Evolutionary conservation across 2,113 vertebrate genomes (phyloP).

Genomic region (Dendropsophus ebraccatus): DNA sequence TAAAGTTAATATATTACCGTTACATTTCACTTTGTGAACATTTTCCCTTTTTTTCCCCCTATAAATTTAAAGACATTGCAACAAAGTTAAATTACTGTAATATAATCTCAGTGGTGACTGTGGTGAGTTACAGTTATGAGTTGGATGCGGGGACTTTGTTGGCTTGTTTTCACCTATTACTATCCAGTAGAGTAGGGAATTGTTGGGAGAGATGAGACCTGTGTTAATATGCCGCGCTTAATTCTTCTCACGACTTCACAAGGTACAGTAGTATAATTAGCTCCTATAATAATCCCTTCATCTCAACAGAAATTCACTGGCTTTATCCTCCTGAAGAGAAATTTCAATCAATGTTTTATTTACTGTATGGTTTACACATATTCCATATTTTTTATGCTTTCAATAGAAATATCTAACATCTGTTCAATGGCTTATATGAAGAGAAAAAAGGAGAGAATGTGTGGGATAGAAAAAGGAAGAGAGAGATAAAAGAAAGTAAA

Average conservation of each 20-base stretch:
- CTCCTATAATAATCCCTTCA: not conserved
- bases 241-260: not conserved
- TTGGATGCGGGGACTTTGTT: not conserved
- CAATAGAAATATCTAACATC: not conserved
- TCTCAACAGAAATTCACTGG: not conserved
- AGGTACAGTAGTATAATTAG: not conserved
- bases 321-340: not conserved
- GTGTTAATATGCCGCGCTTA: not conserved
- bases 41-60: not conserved
- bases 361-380: not conserved
- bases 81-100: not conserved
- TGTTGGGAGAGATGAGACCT: not conserved
- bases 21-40: not conserved
- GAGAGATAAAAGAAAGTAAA: not conserved
- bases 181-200: not conserved
- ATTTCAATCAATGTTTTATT: not conserved
- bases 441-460: not conserved
- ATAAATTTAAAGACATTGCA: not conserved
- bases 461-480: not conserved
- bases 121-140: not conserved
- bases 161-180: not conserved
- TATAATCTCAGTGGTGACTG: not conserved
- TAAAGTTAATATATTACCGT: not conserved
- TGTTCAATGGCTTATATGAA: not conserved
- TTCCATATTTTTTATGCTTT: not conserved